Conservation (phyloP, 2,113 vertebrate species). For the Ancistrus triradiatus region DNA sequence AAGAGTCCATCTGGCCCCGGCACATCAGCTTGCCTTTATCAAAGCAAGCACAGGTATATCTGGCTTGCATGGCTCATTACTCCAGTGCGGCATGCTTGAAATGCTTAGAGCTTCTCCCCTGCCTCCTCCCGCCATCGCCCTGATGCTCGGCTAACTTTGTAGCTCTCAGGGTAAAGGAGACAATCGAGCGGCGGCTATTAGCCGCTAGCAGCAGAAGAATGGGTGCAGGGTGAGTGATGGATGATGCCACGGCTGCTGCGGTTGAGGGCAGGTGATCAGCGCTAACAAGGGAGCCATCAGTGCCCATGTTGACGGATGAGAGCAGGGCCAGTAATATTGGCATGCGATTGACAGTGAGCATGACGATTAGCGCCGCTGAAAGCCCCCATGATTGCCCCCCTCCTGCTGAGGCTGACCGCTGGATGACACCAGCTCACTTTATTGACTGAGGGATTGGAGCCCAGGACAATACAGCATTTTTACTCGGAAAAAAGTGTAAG, state of each 20-base stretch:
- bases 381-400: conserved; percentile 31
- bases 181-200: conserved; percentile 64
- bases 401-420: conserved; percentile 46
- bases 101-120: conserved; percentile 77
- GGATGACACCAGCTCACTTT: conserved; percentile 46
- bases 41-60: conserved; percentile 89
- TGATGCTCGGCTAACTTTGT: conserved; percentile 25
- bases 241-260: conserved; percentile 72
- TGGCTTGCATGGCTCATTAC: conserved; percentile 88
- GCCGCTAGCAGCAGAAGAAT: conserved; percentile 56
- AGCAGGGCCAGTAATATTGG: conserved; percentile 69
- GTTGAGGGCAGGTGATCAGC: conserved; percentile 80
- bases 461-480: conserved; percentile 1
- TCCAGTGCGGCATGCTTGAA: conserved; percentile 82
- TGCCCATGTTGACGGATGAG: conserved; percentile 78
- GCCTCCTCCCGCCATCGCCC: conserved; percentile 18
- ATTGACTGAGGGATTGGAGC: conserved; percentile 38
- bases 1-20: conserved; percentile 85
- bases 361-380: conserved; percentile 58
- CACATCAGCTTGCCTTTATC: conserved; percentile 91
- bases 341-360: conserved; percentile 70
- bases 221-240: conserved; percentile 73
- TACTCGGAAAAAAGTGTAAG: not conserved
- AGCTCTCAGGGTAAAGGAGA: conserved; percentile 52
- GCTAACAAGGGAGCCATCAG: conserved; percentile 76